Conservation (phyloP, 2,888 invertebrate genomes). For the Panzeria rudis region DNA sequence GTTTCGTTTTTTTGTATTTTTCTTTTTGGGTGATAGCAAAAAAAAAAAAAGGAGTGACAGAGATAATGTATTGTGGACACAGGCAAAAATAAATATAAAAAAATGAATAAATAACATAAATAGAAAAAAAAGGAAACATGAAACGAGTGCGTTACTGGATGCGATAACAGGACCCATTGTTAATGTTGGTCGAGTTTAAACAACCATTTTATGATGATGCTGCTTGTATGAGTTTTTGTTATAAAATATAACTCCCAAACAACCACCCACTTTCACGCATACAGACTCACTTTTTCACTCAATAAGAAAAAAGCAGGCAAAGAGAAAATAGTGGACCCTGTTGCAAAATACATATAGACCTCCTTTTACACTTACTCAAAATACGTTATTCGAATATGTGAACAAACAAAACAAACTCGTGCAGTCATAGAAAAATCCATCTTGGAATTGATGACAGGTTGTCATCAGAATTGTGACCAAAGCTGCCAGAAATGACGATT, state of each 20-base stretch:
- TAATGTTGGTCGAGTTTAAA: constrained; percentile 67
- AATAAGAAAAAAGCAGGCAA: not conserved
- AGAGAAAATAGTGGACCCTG: constrained; percentile 35
- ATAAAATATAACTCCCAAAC: constrained; percentile 27
- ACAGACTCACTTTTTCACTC: constrained; percentile 29
- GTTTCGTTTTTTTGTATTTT: not conserved
- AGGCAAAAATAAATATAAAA: constrained; percentile 20
- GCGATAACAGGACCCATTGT: constrained; percentile 69
- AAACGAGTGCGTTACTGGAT: constrained; percentile 59
- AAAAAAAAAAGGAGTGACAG: constrained; percentile 63
- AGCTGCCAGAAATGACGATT: too few species aligned
- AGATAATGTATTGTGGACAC: constrained; percentile 65
- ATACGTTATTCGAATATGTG: not conserved
- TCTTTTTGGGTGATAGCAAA: constrained; percentile 35
- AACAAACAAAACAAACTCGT: too few species aligned
- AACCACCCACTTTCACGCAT: constrained; percentile 57
- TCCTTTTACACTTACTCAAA: not conserved
- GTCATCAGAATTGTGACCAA: too few species aligned
- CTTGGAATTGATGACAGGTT: too few species aligned
- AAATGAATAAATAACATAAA: constrained; percentile 4
- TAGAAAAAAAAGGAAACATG: constrained; percentile 42
- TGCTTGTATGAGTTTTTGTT: not conserved
- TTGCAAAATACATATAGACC: constrained; percentile 39
- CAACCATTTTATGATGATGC: constrained; percentile 69
- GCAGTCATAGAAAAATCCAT: too few species aligned